These are phyloP conservation scores for Tetrao urogallus DNA, from an alignment of 2,113 vertebrate species.

Conservation along the genomic window DNA sequence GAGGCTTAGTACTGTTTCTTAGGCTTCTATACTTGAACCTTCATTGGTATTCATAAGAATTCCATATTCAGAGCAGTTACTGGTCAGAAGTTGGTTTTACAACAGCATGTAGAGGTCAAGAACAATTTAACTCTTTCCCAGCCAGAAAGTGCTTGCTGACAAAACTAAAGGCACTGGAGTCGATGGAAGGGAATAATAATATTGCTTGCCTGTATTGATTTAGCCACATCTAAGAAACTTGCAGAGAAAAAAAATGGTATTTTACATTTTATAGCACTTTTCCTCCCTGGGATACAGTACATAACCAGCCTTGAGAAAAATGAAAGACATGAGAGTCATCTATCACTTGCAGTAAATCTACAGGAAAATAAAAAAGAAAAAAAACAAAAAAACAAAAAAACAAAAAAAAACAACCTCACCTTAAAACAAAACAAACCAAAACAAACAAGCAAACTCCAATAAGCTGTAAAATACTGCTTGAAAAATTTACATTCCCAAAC, in stretches of 20 bases:
- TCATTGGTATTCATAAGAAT: background rate
- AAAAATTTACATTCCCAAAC: background rate
- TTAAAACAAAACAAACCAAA: background rate
- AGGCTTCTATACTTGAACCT: background rate
- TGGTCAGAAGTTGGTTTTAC: background rate
- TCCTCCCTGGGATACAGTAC: background rate
- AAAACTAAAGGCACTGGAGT: background rate
- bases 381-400: background rate
- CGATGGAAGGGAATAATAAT: background rate
- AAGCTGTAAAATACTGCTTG: background rate
- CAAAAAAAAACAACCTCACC: background rate
- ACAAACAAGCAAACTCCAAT: background rate
- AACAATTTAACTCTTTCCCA: background rate
- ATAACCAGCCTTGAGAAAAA: background rate
- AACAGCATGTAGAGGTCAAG: background rate
- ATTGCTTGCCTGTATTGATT: background rate
- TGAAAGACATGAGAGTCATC: background rate
- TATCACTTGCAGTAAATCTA: background rate
- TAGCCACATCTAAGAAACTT: background rate
- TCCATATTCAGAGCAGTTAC: background rate
- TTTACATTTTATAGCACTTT: background rate
- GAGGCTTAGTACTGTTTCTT: background rate
- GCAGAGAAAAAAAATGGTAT: background rate
- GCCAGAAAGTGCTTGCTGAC: background rate
- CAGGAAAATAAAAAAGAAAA: background rate